Evolutionary conservation across 2,797 vertebrate genomes (phyloP), one percentile per base, ranked within the genome.

Genomic region (Xenops minutus): DNA sequence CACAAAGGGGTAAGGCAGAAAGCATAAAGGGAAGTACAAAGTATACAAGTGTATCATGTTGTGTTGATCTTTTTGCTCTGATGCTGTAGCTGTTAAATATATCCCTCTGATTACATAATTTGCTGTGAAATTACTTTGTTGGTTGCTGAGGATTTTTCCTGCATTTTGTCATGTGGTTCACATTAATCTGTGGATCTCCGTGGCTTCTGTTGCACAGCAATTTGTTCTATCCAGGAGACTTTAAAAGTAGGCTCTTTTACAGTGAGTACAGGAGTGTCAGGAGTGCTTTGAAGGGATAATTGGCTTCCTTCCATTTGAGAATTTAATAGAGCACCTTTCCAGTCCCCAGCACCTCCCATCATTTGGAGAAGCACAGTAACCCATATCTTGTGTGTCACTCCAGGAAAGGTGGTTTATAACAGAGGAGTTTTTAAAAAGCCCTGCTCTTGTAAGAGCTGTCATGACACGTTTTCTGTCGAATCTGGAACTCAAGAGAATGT

Each of bases 341-440:
- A 68, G 83, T 73, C 44, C 52, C 48, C 83, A 79, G 67, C 76
- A 90, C 59, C 59, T 88, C 69, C 55, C 14, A 3, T 78, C 77
- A 36, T 92, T 90, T 93, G 69, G 48, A 92, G 73, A 49, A 90
- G 88, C 91, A 88, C 76, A 76, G 91, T 95, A 91, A 94, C 91
- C 63, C 34, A 3, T 43, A 88, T 93, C 71, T 79, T 54, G 30
- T 87, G 71, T 4, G 0, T 88, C 59, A 54, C 71, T 73, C 49
- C 61, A 74, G 89, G 90, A 26, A 90, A 78, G 37, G 0, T 86
- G 51, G 13, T 67, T 79, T 84, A 21, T 86, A 81, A 89, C 16
- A 85, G 61, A 29, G 6, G 78, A 85, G 61, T 68, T 91, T 78
- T 89, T 10, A 10, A 39, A 68, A 78, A 55, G 55, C 13, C 44